Evolutionary conservation across 2,113 vertebrate genomes (phyloP).

Genomic region (Platichthys stellatus): DNA sequence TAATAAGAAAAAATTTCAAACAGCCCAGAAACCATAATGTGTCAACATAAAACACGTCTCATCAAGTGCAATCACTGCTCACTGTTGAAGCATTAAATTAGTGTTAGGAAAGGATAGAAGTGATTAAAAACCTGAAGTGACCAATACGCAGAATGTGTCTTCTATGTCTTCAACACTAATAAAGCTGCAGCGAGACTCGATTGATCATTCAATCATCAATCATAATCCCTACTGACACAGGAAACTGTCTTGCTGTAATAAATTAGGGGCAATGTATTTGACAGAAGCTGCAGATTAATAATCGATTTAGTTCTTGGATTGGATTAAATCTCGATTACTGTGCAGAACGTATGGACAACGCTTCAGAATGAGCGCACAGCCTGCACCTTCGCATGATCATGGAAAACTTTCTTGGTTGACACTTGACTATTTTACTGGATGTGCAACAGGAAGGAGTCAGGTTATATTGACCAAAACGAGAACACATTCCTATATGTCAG

Average conservation of each 20-base stretch:
- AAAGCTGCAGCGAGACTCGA: background rate
- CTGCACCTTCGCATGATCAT: background rate
- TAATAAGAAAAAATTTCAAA: constrained; percentile 30
- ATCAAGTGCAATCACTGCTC: constrained; percentile 19
- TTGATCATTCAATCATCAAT: background rate
- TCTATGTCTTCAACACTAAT: background rate
- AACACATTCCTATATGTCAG: background rate
- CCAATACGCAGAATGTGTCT: background rate
- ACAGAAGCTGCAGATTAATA: background rate
- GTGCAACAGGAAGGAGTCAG: background rate
- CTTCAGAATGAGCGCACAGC: background rate
- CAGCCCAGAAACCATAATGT: background rate
- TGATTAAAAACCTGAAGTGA: constrained; percentile 10
- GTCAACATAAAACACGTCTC: constrained; percentile 17
- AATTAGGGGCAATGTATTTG: background rate
- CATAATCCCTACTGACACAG: background rate
- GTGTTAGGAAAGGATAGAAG: background rate
- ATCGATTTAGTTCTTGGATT: background rate
- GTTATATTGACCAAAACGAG: background rate
- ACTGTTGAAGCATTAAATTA: constrained; percentile 58
- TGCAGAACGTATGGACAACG: background rate
- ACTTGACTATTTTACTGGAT: background rate
- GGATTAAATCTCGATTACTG: background rate
- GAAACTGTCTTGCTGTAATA: background rate
- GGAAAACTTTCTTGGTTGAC: background rate